Base-by-base conservation (phyloP, 2,888 invertebrate genomes). In the Andricus quercusramuli region DNA sequence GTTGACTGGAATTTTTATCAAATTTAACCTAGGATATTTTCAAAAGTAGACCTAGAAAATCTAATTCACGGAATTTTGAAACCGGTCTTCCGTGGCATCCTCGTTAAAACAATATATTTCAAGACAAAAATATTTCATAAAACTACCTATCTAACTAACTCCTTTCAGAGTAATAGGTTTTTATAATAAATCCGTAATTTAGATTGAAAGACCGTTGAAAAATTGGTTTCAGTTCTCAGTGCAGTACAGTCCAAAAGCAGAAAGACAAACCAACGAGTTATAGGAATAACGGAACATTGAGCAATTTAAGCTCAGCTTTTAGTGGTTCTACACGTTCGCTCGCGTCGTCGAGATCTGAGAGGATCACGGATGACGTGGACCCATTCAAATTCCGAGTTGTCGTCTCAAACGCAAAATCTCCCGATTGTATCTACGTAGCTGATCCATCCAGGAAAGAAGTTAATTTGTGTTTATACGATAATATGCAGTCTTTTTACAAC, bases 341-440 rank as follows among this genome's bases (percentile, higher is more conserved):
- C 9, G 51, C 51, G 9, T 74, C 74, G 17, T 5, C 51, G 47
- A 74, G 17, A 32, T 29, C 32, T 56, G 56, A 74, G 56, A 74
- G 29, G n/a, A 4, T n/a, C 25, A 22, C 20, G 0, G 74, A 81
- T 37, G 85, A 85, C 0, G 66, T 78, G 3, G 91, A 92, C 84
- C 94, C 94, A 0, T 92, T 94, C 47, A 93, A 93, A 82, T 81
- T 95, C 17, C 93, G 93, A 85, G 94, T 95, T 0, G 93, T 93
- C 82, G 86, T 96, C 1, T 86, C 94, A 0, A 92, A 94, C 59
- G 93, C 94, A 41, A 91, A 93, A 15, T 94, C 94, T 8, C 96
- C 96, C 0, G 94, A 94, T 20, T 93, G 94, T 56, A 94, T 96
- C 82, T 96, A 95, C 85, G 92, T 96, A 0, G 93, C 94, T 0